These are phyloP conservation scores for Cheirogaleus medius DNA, from an alignment of 2,113 vertebrate genomes.

Conservation along the genomic window DNA sequence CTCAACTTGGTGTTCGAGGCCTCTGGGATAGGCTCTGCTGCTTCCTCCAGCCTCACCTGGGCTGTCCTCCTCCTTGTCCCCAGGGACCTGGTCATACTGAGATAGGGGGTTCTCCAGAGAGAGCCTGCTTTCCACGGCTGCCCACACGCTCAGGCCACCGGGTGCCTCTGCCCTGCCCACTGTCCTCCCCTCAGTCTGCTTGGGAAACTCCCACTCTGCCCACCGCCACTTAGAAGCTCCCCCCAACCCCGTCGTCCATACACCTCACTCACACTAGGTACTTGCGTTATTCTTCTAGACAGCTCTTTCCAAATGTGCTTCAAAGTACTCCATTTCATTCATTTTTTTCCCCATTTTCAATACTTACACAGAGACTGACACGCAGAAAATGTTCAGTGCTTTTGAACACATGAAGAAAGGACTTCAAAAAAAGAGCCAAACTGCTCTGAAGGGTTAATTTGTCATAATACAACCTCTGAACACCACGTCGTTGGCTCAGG, in stretches of 20 bases:
- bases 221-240: neutral
- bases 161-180: fast-evolving
- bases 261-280: fast-evolving
- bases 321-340: neutral
- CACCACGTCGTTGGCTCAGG: neutral
- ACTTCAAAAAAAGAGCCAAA: neutral
- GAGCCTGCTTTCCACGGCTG: neutral
- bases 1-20: neutral
- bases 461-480: neutral
- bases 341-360: neutral
- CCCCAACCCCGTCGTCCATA: fast-evolving
- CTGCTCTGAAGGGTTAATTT: neutral
- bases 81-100: neutral
- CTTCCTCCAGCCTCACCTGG: neutral
- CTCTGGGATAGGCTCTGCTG: neutral
- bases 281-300: neutral
- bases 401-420: neutral
- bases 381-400: neutral
- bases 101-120: fast-evolving
- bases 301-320: neutral
- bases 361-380: neutral
- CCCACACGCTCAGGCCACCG: fast-evolving
- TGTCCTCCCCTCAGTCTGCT: neutral
- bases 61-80: neutral
- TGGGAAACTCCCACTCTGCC: neutral